Evolutionary conservation across 2,113 vertebrate species (phyloP).

Genomic region (Heliornis fulica): DNA sequence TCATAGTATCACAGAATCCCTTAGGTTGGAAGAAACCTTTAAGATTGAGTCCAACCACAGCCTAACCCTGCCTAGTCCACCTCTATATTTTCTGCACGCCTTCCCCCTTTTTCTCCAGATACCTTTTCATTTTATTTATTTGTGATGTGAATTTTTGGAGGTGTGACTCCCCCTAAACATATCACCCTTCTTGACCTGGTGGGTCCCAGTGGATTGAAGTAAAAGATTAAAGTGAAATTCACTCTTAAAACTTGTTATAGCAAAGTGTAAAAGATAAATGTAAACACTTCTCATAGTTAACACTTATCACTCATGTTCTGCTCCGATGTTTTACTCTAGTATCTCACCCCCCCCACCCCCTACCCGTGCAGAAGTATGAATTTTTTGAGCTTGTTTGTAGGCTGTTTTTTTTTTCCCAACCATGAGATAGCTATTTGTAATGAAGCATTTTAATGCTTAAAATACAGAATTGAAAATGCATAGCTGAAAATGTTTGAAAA

Average conservation of each 20-base stretch:
- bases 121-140: background rate
- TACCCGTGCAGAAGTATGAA: background rate
- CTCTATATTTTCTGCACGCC: background rate
- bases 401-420: background rate
- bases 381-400: background rate
- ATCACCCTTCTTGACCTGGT: background rate
- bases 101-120: background rate
- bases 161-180: background rate
- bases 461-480: accelerated
- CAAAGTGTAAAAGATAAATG: background rate
- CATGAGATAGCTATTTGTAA: background rate
- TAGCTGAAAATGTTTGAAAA: background rate
- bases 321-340: background rate
- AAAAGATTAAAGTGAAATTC: background rate
- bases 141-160: background rate
- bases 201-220: background rate
- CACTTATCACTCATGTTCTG: background rate
- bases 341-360: background rate
- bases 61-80: no score
- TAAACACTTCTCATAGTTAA: background rate
- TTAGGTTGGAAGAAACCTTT: no score
- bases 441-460: background rate
- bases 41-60: no score
- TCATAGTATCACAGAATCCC: no score
- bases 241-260: background rate